These are phyloP conservation scores for Mesembrinibis cayennensis DNA, from an alignment of 2,113 vertebrate genomes.

Conservation along the genomic window DNA sequence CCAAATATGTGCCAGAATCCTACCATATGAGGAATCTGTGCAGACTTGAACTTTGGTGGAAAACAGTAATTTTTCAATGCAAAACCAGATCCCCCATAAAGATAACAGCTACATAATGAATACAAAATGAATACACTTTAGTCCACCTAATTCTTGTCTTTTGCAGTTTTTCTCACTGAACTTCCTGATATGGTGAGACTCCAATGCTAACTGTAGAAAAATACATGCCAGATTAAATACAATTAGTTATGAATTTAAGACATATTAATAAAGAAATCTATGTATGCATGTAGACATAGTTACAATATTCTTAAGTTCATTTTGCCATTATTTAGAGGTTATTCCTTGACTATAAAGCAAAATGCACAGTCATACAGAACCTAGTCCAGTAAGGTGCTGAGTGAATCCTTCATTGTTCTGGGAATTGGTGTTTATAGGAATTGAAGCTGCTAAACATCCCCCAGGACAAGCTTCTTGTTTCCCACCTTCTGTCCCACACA, in stretches of 20 bases:
- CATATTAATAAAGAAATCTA: neutral
- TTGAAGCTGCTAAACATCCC: neutral
- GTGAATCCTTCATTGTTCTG: neutral
- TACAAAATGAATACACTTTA: neutral
- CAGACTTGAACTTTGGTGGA: neutral
- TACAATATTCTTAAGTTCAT: neutral
- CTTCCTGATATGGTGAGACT: neutral
- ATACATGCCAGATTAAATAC: neutral
- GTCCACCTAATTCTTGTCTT: neutral
- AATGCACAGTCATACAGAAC: neutral
- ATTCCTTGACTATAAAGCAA: neutral
- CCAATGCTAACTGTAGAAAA: neutral
- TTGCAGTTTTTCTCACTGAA: neutral
- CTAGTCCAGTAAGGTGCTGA: neutral
- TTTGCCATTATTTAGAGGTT: slow-evolving; percentile 1
- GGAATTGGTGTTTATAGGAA: neutral
- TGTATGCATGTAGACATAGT: neutral
- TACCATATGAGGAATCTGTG: neutral
- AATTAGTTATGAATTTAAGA: neutral
- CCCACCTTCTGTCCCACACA: neutral
- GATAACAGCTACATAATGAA: neutral
- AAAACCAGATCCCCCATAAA: neutral
- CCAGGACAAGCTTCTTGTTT: neutral
- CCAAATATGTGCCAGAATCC: neutral
- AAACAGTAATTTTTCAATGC: neutral